These are phyloP conservation scores for Panulirus ornatus DNA, from an alignment of 1,140 invertebrate genomes.

Conservation along the genomic window DNA sequence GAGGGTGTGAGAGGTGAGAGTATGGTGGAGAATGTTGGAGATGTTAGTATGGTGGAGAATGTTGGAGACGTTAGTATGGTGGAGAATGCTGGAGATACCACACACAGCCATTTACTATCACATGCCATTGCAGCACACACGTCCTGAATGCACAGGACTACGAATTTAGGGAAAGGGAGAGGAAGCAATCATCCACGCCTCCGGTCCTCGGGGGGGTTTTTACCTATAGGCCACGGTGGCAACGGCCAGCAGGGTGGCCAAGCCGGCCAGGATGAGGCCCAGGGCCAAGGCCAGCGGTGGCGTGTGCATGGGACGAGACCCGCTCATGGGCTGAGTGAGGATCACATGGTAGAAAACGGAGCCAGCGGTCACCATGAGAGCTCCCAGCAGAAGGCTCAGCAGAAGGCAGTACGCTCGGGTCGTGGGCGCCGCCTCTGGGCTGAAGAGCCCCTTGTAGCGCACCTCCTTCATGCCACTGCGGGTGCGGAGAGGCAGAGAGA, in stretches of 20 bases:
- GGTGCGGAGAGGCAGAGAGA: no score
- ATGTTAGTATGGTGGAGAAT: no score
- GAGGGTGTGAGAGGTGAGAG: no score
- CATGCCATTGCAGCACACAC: no score
- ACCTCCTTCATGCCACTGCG: no score
- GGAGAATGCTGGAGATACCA: no score
- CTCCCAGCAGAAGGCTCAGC: constrained; percentile 47
- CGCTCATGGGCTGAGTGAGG: constrained; percentile 59
- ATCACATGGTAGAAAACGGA: constrained; percentile 68
- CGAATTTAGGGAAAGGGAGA: background rate
- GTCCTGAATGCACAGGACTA: no score
- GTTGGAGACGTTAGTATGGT: no score
- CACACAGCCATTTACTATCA: no score
- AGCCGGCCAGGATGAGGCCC: constrained; percentile 23
- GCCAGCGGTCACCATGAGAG: constrained; percentile 52
- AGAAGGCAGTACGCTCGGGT: constrained; percentile 62
- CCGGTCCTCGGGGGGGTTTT: background rate
- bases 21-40: no score
- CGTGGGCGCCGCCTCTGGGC: constrained; percentile 50
- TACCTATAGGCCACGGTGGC: constrained; percentile 59
- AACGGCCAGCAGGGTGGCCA: constrained; percentile 25
- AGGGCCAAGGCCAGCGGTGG: constrained; percentile 53
- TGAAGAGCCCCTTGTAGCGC: constrained; percentile 58
- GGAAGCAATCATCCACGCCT: background rate
- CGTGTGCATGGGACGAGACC: constrained; percentile 59